Evolutionary conservation across 2,113 vertebrate species (phyloP), one percentile per base, ranked within the genome.

Genomic region (Speoplatyrhinus poulsoni): DNA sequence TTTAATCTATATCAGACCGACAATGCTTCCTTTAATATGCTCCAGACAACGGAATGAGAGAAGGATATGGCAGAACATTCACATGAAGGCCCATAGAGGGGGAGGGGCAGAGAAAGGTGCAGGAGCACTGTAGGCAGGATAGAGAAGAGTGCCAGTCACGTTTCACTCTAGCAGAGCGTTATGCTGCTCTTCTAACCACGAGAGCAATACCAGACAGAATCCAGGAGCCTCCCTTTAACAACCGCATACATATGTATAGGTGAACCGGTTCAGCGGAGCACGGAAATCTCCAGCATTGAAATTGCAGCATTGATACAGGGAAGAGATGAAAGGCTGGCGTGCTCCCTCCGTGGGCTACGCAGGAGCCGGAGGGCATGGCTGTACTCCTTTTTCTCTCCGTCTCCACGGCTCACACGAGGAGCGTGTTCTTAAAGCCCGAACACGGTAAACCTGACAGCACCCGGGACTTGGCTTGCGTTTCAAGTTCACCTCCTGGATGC

Each of bases 211-310:
- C 4, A 41, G 4, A 41, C 36, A 41, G 5, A 41, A 41, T 41
- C 36, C 36, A 41, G 36, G 36, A 41, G 7, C 7, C 5, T 41
- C 4, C 36, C 5, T 41, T 41, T 41, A 7, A 0, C 36, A 41
- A 6, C 5, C 3, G 5, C 36, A 41, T 76, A 72, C 83, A 71
- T 83, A 80, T 79, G 59, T 74, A 82, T 82, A 55, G 72, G 72
- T 55, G 78, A 79, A 82, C 68, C 75, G 68, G 70, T 85, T 88
- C 82, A 84, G 71, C 73, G 75, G 70, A 77, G 86, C 78, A 49
- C 66, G 85, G 85, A 79, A 87, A 82, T 80, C 84, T 82, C 81
- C 81, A 72, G 75, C 71, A 74, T 86, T 84, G 88, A 87, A 90
- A 92, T 75, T 85, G 81, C n/a, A n/a, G n/a, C n/a, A 79, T 72